phyloP scores from a whole-genome alignment of 2,113 vertebrate species.

The Apteryx owenii region DNA sequence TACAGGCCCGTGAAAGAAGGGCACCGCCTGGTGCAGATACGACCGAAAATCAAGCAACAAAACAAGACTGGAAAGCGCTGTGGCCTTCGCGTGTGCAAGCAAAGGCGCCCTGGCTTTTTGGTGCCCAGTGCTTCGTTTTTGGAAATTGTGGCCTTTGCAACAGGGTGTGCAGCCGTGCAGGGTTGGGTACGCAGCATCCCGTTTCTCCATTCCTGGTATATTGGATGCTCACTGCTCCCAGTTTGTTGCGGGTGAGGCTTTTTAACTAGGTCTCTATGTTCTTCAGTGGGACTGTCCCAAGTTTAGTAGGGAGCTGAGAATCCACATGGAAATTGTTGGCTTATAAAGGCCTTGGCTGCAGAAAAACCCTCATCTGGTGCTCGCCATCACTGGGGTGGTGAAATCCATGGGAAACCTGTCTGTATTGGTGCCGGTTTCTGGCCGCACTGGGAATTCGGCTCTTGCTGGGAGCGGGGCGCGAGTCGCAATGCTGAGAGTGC shows the following conservation, averaged over 20 bases:
- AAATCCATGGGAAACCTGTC: too few species aligned
- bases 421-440: too few species aligned
- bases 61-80: neutral
- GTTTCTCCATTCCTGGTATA: neutral
- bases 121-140: too few species aligned
- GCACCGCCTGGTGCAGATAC: neutral
- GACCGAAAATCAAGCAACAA: neutral
- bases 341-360: too few species aligned
- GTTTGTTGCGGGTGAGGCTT: neutral
- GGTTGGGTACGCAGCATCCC: neutral
- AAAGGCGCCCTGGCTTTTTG: accelerated
- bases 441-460: too few species aligned
- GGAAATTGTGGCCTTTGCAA: neutral
- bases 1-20: neutral
- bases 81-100: too few species aligned
- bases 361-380: too few species aligned
- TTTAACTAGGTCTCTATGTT: neutral
- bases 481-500: too few species aligned
- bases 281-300: accelerated
- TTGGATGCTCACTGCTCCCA: neutral
- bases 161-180: neutral
- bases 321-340: too few species aligned
- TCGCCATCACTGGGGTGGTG: too few species aligned
- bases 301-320: too few species aligned
- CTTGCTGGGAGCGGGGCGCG: too few species aligned